A percentile compares a stretch with the other conserved stretches of the same genome.
phyloP scores from a whole-genome alignment of 92 coral and sea anemone species.

The Montipora capitata region DNA sequence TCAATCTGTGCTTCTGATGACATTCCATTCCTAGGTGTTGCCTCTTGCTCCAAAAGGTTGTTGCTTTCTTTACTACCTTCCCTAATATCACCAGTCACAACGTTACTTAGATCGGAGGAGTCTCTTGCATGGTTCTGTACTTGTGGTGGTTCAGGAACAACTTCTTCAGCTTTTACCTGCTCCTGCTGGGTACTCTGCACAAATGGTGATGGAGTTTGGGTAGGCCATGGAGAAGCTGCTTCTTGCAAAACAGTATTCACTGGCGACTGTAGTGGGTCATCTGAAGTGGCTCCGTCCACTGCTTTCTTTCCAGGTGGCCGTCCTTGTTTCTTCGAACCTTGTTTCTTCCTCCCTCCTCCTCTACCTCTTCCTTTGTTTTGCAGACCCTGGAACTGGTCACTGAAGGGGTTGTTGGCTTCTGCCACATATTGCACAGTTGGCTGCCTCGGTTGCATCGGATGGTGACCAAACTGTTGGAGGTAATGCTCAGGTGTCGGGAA shows the following conservation, averaged over 20 bases:
- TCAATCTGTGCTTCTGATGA: background rate
- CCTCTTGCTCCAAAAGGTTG: constrained; percentile 1
- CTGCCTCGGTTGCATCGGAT: constrained; percentile 69
- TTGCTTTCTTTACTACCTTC: background rate
- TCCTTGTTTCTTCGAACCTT: constrained; percentile 37
- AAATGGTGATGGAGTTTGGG: constrained; percentile 26
- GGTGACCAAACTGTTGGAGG: constrained; percentile 74
- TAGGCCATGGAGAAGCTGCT: constrained; percentile 17
- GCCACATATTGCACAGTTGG: constrained; percentile 91
- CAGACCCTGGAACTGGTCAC: constrained; percentile 82
- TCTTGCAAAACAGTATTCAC: constrained; percentile 27
- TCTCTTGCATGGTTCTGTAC: background rate
- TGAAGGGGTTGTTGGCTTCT: constrained; percentile 93
- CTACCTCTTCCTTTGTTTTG: constrained; percentile 59
- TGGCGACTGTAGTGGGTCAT: constrained; percentile 35
- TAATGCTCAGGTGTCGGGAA: constrained; percentile 91
- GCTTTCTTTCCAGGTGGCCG: constrained; percentile 42
- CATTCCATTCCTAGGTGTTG: background rate
- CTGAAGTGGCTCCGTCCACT: constrained; percentile 7
- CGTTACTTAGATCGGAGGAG: background rate
- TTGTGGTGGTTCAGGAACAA: background rate
- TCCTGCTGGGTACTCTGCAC: constrained; percentile 29
- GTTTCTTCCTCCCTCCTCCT: constrained; percentile 39
- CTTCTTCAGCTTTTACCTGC: constrained; percentile 19
- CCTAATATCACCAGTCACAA: background rate